Conservation (phyloP, 2,888 invertebrate genomes). For the Apoda limacodes region DNA sequence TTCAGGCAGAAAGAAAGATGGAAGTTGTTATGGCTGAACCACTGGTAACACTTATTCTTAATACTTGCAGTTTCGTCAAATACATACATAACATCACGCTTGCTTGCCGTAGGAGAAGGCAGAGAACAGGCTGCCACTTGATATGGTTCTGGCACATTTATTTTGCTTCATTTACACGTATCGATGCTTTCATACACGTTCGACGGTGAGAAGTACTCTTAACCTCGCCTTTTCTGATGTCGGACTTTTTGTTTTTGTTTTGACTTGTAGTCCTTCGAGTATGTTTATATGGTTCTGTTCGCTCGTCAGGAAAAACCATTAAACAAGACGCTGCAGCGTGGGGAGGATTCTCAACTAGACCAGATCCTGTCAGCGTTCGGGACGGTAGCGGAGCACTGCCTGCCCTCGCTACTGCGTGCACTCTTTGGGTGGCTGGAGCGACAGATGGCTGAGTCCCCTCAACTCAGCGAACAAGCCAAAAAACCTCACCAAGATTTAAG, state of each 20-base stretch:
- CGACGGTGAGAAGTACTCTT: too few species aligned
- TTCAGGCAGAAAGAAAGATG: conserved; percentile 95
- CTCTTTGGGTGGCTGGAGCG: conserved; percentile 96
- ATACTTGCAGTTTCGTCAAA: too few species aligned
- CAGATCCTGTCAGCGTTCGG: conserved; percentile 93
- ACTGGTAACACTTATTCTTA: too few species aligned
- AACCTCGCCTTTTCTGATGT: too few species aligned
- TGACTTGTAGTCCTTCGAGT: too few species aligned
- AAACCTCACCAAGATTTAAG: conserved; percentile 70
- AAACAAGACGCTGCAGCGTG: conserved; percentile 94
- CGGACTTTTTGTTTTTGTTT: too few species aligned
- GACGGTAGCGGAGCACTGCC: conserved; percentile 95
- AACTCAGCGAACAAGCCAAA: conserved; percentile 57
- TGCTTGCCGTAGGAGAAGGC: too few species aligned
- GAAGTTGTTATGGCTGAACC: conserved; percentile 94
- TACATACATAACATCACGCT: too few species aligned
- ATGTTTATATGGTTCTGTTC: neutral
- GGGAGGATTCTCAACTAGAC: conserved; percentile 96
- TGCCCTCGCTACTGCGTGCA: conserved; percentile 93
- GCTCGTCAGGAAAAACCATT: conserved; percentile 85
- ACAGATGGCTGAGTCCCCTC: conserved; percentile 79
- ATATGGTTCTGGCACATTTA: too few species aligned
- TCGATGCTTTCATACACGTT: too few species aligned
- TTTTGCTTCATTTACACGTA: too few species aligned
- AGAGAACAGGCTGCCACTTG: too few species aligned